These are phyloP conservation scores for Acholoe squamosa DNA, from an alignment of 2,888 invertebrate genomes.

Conservation along the genomic window DNA sequence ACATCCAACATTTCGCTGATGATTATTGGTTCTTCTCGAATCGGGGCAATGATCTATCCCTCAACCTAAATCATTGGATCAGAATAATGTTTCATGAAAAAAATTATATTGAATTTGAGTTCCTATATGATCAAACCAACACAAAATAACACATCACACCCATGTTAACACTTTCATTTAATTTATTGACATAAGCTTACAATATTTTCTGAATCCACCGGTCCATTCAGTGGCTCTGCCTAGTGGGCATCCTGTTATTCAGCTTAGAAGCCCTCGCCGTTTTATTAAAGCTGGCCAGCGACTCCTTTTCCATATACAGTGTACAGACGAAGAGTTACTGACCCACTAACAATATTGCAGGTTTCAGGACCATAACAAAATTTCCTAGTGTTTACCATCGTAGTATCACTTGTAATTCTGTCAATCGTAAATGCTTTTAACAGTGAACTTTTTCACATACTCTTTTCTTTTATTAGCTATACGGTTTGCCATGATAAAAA, in stretches of 20 bases:
- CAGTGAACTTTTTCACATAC: no score
- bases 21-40: no score
- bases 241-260: not conserved
- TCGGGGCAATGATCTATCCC: no score
- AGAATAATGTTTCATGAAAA: no score
- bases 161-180: not conserved
- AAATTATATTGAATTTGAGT: no score
- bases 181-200: slow-evolving; percentile 37
- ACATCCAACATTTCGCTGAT: no score
- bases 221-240: not conserved
- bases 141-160: not conserved
- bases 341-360: not conserved
- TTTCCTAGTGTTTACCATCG: not conserved
- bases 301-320: no score
- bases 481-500: no score
- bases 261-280: not conserved
- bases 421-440: not conserved
- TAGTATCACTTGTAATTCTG: not conserved
- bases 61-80: no score
- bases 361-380: not conserved
- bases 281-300: not conserved
- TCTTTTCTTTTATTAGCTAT: no score
- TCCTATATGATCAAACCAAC: no score
- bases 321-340: no score
- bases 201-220: not conserved